phyloP scores from a whole-genome alignment of 64 coral and sea anemone genomes.

The Orbicella faveolata region DNA sequence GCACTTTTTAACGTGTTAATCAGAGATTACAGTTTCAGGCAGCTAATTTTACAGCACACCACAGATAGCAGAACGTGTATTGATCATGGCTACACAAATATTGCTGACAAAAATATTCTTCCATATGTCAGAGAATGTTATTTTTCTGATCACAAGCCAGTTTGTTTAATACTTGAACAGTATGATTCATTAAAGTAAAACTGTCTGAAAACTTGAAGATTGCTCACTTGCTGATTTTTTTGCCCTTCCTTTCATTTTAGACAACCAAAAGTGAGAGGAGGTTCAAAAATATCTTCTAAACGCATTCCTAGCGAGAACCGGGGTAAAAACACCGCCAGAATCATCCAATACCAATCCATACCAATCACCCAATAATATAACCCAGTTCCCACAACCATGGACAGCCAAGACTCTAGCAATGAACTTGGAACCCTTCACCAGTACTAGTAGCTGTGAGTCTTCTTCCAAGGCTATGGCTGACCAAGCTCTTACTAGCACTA shows the following conservation, averaged over 20 bases:
- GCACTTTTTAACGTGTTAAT: conserved; percentile 12
- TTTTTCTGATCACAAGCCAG: conserved; percentile 29
- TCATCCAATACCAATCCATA: background rate
- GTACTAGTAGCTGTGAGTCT: background rate
- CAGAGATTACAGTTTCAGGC: conserved; percentile 12
- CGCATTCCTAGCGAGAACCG: background rate
- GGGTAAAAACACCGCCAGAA: background rate
- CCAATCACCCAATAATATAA: background rate
- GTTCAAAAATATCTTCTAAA: background rate
- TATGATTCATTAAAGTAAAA: background rate
- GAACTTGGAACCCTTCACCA: background rate
- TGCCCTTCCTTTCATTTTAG: background rate
- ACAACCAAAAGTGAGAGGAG: background rate
- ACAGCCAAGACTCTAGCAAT: background rate
- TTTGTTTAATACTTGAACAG: conserved; percentile 6
- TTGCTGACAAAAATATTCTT: conserved; percentile 26
- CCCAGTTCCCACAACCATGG: background rate
- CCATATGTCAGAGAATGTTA: too few relatives aligned
- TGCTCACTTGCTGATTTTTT: background rate
- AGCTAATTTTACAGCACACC: conserved; percentile 23
- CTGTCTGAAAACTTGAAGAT: background rate
- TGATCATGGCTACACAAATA: conserved; percentile 33
- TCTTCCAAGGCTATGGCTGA: background rate
- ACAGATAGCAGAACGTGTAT: conserved; percentile 35
- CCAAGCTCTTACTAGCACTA: background rate